Evolutionary conservation across 2,113 vertebrate species (phyloP), one percentile per base, ranked within the genome.

Genomic region (Lepus americanus): DNA sequence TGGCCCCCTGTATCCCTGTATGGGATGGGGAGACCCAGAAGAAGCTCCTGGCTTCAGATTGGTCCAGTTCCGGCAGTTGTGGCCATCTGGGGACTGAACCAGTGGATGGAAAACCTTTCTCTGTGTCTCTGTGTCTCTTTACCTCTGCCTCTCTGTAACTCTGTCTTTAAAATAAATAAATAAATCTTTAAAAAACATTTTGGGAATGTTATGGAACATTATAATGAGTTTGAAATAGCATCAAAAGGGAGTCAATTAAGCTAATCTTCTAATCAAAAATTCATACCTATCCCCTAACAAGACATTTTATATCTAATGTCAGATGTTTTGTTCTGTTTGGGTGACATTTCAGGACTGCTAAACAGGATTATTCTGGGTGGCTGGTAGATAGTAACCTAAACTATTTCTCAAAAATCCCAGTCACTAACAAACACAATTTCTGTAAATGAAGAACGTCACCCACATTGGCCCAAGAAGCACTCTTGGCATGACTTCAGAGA

Each of bases 381-480:
- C 12, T 70, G 25, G 87, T 84, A 66, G 87, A 31, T n/a, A 91
- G 78, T 39, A 9, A 78, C 33, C 49, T 78, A 85, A 94, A 59
- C 79, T 29, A 89, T 73, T 77, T 92, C 67, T 74, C 79, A 90
- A 87, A 87, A 88, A 92, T 72, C 90, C 80, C 49, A 89, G 69
- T 29, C 33, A 87, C 31, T 20, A 33, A 7, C 76, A 77, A 53
- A 84, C 59, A 11, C 67, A 96, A 44, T 91, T 89, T 88, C 81
- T 77, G 6, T 78, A 92, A 96, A 78, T 67, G 53, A 79, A 72
- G 44, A 78, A n/a, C 27, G 74, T 67, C 16, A 72, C 10, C 8
- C 79, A 76, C 31, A 55, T 7, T 73, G 66, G 80, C 25, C 16
- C 44, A 83, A 85, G 69, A 96, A 81, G 70, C 19, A n/a, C 49